A percentile compares a stretch with the other conserved stretches of the same genome.
These are phyloP conservation scores for Drosophila biarmipes DNA, from an alignment of 1,140 invertebrate genomes.

Conservation along the genomic window DNA sequence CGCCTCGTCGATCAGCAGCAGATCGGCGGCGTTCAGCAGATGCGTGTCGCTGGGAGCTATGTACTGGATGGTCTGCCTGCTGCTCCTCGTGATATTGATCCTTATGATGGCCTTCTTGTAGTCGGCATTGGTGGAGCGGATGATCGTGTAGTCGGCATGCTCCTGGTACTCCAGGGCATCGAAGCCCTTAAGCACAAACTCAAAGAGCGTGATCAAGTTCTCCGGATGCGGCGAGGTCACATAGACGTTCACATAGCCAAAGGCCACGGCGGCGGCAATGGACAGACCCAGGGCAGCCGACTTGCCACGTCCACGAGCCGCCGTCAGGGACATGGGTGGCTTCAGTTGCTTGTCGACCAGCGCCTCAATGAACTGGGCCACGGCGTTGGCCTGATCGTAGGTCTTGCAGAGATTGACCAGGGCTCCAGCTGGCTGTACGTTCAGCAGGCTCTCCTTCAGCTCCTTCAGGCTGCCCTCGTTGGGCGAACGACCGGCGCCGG, in stretches of 20 bases:
- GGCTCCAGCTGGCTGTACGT: conserved; percentile 95
- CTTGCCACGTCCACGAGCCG: conserved; percentile 98
- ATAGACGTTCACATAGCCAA: conserved; percentile 99
- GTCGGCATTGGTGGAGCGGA: conserved; percentile 98
- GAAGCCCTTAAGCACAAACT: conserved; percentile 98
- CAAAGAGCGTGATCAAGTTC: conserved; percentile 99
- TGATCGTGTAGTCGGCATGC: conserved; percentile 97
- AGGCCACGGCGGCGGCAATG: conserved; percentile 93
- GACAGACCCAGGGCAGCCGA: conserved; percentile 98
- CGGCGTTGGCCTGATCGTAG: conserved; percentile 96
- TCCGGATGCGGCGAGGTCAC: conserved; percentile 99
- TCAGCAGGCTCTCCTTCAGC: conserved; percentile 90
- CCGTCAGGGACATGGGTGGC: conserved; percentile 97
- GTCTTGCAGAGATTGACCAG: conserved; percentile 97
- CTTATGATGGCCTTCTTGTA: conserved; percentile 98
- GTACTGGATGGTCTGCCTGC: conserved; percentile 99
- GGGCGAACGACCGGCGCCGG: conserved; percentile 65
- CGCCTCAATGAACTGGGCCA: conserved; percentile 97
- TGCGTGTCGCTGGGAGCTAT: conserved; percentile 96
- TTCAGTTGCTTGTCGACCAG: conserved; percentile 94
- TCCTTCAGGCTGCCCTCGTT: conserved; percentile 87
- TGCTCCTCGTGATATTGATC: conserved; percentile 95
- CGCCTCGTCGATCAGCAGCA: conserved; percentile 99
- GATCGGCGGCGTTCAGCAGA: conserved; percentile 95
- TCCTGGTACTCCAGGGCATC: conserved; percentile 98